Conservation (phyloP, 2,888 invertebrate species). For the Andrena hattorfiana region DNA sequence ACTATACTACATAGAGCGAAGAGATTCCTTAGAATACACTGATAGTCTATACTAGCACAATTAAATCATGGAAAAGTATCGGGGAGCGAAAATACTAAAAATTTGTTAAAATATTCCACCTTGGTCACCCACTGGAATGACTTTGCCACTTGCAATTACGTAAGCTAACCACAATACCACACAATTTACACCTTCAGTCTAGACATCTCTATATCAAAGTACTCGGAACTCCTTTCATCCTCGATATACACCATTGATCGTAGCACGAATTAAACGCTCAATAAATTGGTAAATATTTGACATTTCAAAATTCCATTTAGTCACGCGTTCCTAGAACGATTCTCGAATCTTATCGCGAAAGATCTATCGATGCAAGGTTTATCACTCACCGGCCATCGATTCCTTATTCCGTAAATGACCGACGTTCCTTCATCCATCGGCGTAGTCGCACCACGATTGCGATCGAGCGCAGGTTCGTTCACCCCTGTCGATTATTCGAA, state of each 20-base stretch:
- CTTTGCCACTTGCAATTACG: too few species aligned
- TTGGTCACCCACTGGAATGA: too few species aligned
- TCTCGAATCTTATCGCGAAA: not conserved
- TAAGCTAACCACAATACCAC: too few species aligned
- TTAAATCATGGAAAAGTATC: too few species aligned
- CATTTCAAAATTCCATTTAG: not conserved
- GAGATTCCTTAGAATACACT: too few species aligned
- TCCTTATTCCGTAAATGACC: not conserved
- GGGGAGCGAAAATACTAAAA: too few species aligned
- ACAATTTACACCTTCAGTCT: not conserved
- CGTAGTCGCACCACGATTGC: conserved; percentile 41
- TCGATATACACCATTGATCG: not conserved
- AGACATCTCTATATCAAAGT: not conserved
- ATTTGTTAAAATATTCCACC: too few species aligned
- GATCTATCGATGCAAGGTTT: not conserved
- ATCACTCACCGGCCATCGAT: not conserved
- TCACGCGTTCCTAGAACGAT: not conserved
- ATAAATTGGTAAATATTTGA: not conserved
- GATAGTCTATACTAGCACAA: too few species aligned
- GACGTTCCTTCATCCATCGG: conserved; percentile 1
- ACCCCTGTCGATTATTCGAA: conserved; percentile 74
- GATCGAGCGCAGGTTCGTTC: conserved; percentile 70
- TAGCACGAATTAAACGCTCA: not conserved
- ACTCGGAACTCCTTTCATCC: not conserved
- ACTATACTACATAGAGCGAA: too few species aligned